A percentile compares a stretch with the other conserved stretches of the same genome.
These are phyloP conservation scores for Trichogramma dendrolimi DNA, from an alignment of 2,888 invertebrate species.

Conservation along the genomic window DNA sequence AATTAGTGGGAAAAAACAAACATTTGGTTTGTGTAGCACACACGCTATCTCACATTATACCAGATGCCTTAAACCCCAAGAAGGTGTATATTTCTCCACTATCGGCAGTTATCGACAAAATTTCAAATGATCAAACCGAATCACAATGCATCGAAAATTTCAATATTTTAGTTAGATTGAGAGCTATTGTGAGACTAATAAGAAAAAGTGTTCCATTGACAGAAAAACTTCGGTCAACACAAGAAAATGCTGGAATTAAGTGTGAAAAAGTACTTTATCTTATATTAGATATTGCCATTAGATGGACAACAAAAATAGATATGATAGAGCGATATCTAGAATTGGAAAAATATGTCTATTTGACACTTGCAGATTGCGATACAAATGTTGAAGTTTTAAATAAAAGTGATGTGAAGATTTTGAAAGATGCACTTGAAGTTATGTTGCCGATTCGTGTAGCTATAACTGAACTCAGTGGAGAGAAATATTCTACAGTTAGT, in stretches of 20 bases:
- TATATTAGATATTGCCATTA: constrained; percentile 1
- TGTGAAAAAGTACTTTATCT: neutral
- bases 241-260: neutral
- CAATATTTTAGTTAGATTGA: no score
- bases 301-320: constrained; percentile 1
- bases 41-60: neutral
- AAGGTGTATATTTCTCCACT: no score
- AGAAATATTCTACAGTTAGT: neutral
- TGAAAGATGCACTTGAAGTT: constrained; percentile 1
- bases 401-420: constrained; percentile 5
- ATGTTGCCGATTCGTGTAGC: neutral
- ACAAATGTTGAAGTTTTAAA: neutral
- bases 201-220: neutral
- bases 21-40: neutral
- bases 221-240: neutral
- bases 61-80: neutral
- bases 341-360: neutral
- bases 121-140: neutral
- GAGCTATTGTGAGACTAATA: neutral
- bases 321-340: constrained; percentile 2
- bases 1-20: neutral
- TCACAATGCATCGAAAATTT: neutral
- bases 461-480: neutral
- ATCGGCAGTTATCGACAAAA: neutral
- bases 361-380: neutral